Evolutionary conservation across 2,113 vertebrate genomes (phyloP), one percentile per base, ranked within the genome.

Genomic region (Xiphophorus maculatus): DNA sequence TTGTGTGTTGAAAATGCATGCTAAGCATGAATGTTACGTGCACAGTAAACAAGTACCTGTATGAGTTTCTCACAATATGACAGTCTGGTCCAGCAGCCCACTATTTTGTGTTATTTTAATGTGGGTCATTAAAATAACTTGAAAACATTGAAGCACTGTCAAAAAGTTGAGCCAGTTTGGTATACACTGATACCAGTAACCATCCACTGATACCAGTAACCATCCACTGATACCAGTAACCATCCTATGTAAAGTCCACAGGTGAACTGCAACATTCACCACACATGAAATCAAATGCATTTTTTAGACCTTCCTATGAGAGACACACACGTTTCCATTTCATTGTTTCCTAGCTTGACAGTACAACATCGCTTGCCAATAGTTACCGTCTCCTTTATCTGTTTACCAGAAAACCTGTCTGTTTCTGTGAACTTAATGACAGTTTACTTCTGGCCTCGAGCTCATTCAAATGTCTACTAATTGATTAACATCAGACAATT

Each of bases 401-500:
- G 51, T 74, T 68, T 74, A 71, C 37, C 77, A 64, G 29, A 81
- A 77, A 76, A 74, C 72, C 80, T 73, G 81, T 76, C 84, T 81
- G 66, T 65, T 54, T 77, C 73, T 73, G 66, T 25, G 58, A 44
- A 54, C 79, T 73, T 76, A 87, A 74, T 77, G 80, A 70, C 84
- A 84, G 77, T 75, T 83, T 74, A 51, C 63, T 28, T 27, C 67
- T 71, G 76, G 73, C 84, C 78, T 73, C 66, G 75, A 79, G 84
- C 86, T 88, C 84, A 76, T 77, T 83, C 82, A 60, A 70, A 83
- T 78, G 80, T 85, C 83, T 71, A 60, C 79, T 90, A 91, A 92
- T 90, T 92, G 90, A 90, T 91, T 89, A 86, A 90, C 85, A 87
- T 79, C 77, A 80, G 60, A 66, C 76, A 60, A 80, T 81, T 87